Evolutionary conservation across 2,888 invertebrate genomes (phyloP), one percentile per base, ranked within the genome.

Genomic region (Thera obeliscata): DNA sequence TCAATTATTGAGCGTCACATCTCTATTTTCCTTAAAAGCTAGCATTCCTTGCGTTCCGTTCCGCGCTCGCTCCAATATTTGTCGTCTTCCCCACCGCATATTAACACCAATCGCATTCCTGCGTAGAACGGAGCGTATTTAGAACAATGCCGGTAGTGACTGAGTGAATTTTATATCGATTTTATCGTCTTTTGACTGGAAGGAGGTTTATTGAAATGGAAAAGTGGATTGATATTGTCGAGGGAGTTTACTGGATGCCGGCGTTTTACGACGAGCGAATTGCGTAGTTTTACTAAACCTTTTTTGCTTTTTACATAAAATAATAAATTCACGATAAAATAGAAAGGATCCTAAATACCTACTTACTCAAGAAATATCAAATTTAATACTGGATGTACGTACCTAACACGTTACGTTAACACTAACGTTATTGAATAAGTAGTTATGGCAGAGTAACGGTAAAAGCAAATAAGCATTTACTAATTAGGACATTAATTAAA

Each of bases 41-140:
- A 80, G 78, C 83, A 90, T 90, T 85, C 89, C 85, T 48, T 54
- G 79, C 86, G 86, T 85, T 81, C 77, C 79, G 77, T 78, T 79
- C 80, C 71, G 76, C 78, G 73, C 76, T 75, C 72, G 72, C 79
- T 69, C 77, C 81, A 79, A 87, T 88, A 87, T 88, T 87, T 86
- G 86, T 81, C 83, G 83, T 77, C 66, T 69, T 72, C 66, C 73
- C 70, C 74, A 70, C 77, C 81, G 84, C 82, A 84, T 84, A 85
- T 84, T 84, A 81, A 83, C 81, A 77, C 76, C 76, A 73, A 74
- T 69, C 78, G 79, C 81, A 84, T 86, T 81, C 84, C 76, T 76
- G 69, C 74, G 71, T 70, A 65, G 61, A 65, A 64, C 69, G 72
- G 74, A 75, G 71, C 73, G 71, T 75, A 73, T 71, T 76, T 75